phyloP scores from a whole-genome alignment of 2,113 vertebrate genomes.

The Oncorhynchus tshawytscha region DNA sequence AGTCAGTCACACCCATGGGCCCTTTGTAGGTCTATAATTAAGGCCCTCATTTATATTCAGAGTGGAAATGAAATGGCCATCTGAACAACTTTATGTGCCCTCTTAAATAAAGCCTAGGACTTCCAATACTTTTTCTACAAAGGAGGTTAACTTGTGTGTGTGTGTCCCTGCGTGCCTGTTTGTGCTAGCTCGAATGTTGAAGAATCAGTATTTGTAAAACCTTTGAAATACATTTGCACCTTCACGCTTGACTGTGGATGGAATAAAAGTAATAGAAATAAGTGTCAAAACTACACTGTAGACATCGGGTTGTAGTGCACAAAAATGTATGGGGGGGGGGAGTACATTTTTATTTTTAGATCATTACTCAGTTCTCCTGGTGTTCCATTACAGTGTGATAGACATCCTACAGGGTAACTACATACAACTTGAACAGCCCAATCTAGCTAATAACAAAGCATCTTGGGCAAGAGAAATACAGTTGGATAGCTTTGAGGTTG shows the following conservation, averaged over 20 bases:
- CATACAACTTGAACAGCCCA: constrained; percentile 48
- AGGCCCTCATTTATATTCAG: constrained; percentile 78
- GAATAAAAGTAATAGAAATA: no score
- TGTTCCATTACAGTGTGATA: constrained; percentile 59
- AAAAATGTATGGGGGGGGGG: constrained; percentile 3
- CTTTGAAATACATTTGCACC: no score
- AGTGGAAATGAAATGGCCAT: constrained; percentile 76
- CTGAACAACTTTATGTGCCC: constrained; percentile 19
- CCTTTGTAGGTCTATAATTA: constrained; percentile 69
- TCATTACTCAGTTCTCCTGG: constrained; percentile 45
- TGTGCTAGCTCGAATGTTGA: background rate
- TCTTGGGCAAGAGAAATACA: constrained; percentile 55
- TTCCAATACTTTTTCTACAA: constrained; percentile 2
- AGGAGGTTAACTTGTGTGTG: background rate
- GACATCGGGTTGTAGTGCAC: background rate
- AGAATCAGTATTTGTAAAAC: no score
- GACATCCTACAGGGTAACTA: constrained; percentile 44
- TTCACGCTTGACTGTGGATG: no score
- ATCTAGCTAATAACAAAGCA: constrained; percentile 62
- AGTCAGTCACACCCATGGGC: constrained; percentile 66
- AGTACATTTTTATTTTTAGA: constrained; percentile 40
- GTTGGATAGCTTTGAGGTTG: constrained; percentile 72
- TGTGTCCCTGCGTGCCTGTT: constrained; percentile 5
- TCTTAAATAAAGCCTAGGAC: background rate
- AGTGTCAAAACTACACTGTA: background rate